Evolutionary conservation across 35 echinoderm and acorn worm species (phyloP).

Genomic region (Anneissia japonica): DNA sequence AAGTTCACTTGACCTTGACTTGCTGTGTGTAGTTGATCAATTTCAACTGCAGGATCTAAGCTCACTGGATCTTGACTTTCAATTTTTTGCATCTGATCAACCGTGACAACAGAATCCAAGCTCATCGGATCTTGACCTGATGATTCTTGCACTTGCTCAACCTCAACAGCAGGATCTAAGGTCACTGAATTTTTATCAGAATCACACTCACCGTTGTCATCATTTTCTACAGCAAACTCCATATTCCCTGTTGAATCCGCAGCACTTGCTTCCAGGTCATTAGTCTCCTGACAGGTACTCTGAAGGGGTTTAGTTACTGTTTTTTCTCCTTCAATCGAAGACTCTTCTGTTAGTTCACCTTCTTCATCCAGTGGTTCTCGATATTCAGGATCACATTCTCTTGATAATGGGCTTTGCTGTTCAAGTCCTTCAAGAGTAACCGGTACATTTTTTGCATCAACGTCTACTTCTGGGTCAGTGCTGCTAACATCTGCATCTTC

Average conservation of each 20-base stretch:
- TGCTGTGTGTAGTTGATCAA: too few relatives aligned
- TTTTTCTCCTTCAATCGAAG: neutral
- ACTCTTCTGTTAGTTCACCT: neutral
- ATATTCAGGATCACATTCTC: neutral
- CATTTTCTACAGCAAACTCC: neutral
- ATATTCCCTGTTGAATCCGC: neutral
- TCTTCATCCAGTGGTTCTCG: constrained; percentile 1
- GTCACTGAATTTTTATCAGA: neutral
- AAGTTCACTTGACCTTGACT: too few relatives aligned
- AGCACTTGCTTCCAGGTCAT: neutral
- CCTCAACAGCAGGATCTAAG: neutral
- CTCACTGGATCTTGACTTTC: neutral
- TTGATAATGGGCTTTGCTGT: neutral
- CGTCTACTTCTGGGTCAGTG: neutral
- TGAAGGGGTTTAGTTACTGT: neutral
- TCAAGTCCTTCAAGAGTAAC: too few relatives aligned
- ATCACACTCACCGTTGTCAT: neutral
- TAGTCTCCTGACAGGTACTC: neutral
- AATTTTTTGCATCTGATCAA: too few relatives aligned
- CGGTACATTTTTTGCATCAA: neutral
- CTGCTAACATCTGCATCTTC: neutral
- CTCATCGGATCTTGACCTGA: neutral
- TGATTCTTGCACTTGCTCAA: neutral
- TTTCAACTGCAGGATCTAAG: neutral
- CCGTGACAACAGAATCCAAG: neutral